Conservation (phyloP, 1,140 invertebrate genomes). For the Schmidtea mediterranea region DNA sequence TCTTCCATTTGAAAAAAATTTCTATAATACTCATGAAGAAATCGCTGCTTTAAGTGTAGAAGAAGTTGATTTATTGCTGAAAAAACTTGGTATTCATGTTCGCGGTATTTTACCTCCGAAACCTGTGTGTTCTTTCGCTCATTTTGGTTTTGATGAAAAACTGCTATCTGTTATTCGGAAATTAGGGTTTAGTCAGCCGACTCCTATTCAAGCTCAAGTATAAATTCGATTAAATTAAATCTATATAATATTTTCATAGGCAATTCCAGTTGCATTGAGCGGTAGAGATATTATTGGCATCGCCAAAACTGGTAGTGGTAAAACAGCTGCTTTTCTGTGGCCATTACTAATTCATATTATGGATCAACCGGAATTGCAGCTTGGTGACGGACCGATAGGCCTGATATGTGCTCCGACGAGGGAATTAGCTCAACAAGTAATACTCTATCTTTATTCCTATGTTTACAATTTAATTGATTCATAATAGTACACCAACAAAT, state of each 20-base stretch:
- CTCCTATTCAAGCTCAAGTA: conserved; percentile 37
- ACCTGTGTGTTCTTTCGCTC: conserved; percentile 75
- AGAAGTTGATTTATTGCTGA: conserved; percentile 43
- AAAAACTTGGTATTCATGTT: conserved; percentile 50
- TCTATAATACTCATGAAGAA: conserved; percentile 73
- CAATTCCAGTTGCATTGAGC: conserved; percentile 58
- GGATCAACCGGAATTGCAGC: conserved; percentile 42
- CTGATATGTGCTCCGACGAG: conserved; percentile 82
- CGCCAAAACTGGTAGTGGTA: conserved; percentile 84
- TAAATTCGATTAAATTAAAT: conserved; percentile 1
- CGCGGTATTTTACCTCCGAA: conserved; percentile 38
- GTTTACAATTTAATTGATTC: no score
- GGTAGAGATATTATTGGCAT: conserved; percentile 48
- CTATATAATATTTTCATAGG: conserved; percentile 33
- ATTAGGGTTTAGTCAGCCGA: conserved; percentile 50
- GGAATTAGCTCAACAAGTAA: conserved; percentile 70
- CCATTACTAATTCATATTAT: conserved; percentile 82
- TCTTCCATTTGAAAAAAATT: conserved; percentile 41
- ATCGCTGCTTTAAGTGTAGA: conserved; percentile 45
- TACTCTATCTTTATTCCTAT: neutral
- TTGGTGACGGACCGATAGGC: conserved; percentile 77
- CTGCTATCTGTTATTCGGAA: conserved; percentile 51
- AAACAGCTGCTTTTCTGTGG: conserved; percentile 92
- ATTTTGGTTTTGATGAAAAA: conserved; percentile 79
- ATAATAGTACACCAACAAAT: no score